These are phyloP conservation scores for Heliconius congener DNA, from an alignment of 1,140 invertebrate species.

Conservation along the genomic window DNA sequence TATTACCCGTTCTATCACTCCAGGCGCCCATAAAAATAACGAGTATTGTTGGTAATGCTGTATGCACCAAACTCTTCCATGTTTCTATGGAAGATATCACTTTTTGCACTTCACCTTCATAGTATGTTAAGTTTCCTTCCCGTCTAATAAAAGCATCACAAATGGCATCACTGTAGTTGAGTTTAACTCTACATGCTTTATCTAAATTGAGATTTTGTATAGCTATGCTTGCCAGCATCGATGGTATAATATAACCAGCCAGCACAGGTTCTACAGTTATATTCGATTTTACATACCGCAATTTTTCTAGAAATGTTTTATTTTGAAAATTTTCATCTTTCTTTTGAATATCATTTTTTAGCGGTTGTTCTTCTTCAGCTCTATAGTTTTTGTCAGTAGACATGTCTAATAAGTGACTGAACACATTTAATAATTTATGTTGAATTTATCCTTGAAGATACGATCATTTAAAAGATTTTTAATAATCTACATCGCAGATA, in stretches of 20 bases:
- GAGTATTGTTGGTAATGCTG: conserved; percentile 81
- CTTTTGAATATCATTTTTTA: conserved; percentile 44
- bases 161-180: conserved; percentile 73
- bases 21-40: conserved; percentile 84
- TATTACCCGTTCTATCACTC: conserved; percentile 82
- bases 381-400: conserved; percentile 3
- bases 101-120: conserved; percentile 80
- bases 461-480: not conserved
- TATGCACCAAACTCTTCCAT: conserved; percentile 82
- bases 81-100: conserved; percentile 80
- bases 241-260: conserved; percentile 79
- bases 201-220: conserved; percentile 47
- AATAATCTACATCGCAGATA: not conserved
- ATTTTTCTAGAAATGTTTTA: conserved; percentile 52
- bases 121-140: conserved; percentile 68
- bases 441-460: conserved; percentile 5
- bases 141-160: conserved; percentile 80
- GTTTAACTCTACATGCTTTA: conserved; percentile 83
- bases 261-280: conserved; percentile 82
- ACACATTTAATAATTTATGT: not conserved
- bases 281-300: conserved; percentile 59
- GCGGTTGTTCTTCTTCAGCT: conserved; percentile 46
- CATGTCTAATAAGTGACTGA: conserved; percentile 16
- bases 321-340: conserved; percentile 45
- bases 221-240: conserved; percentile 79